Evolutionary conservation across 2,113 vertebrate genomes (phyloP).

Genomic region (Sphyrna mokarran): DNA sequence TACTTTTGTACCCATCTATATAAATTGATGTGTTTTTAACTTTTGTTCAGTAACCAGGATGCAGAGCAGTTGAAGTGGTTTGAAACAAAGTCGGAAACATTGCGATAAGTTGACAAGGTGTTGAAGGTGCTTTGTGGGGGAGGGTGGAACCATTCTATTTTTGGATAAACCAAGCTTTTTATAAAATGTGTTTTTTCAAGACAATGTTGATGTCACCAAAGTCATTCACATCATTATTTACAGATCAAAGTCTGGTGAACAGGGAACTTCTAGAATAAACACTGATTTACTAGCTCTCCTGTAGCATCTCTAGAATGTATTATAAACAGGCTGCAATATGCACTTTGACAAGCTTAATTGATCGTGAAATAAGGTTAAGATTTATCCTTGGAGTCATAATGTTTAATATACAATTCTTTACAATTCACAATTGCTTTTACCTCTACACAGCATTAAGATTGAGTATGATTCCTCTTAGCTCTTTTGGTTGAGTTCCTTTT

Average conservation of each 20-base stretch:
- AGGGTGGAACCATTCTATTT: not conserved
- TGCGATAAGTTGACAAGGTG: not conserved
- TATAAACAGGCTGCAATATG: not conserved
- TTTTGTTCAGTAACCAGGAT: not conserved
- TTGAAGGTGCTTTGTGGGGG: not conserved
- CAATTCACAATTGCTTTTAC: not conserved
- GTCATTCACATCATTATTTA: not conserved
- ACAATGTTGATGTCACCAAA: not conserved
- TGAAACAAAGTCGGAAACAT: not conserved
- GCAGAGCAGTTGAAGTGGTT: not conserved
- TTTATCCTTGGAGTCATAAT: not conserved
- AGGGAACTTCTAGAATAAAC: not conserved
- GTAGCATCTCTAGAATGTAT: not conserved
- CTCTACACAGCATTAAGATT: not conserved
- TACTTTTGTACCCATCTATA: not conserved
- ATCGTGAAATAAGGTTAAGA: not conserved
- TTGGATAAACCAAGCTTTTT: not conserved
- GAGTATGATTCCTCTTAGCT: not conserved
- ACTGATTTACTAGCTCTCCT: not conserved
- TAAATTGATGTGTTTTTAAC: not conserved
- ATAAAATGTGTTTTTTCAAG: not conserved
- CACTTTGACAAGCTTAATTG: no score
- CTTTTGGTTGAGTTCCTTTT: not conserved
- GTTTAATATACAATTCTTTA: not conserved
- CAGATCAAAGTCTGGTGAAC: slow-evolving; percentile 3